Evolutionary conservation across 1,140 invertebrate species (phyloP).

Genomic region (Bombus waltoni): DNA sequence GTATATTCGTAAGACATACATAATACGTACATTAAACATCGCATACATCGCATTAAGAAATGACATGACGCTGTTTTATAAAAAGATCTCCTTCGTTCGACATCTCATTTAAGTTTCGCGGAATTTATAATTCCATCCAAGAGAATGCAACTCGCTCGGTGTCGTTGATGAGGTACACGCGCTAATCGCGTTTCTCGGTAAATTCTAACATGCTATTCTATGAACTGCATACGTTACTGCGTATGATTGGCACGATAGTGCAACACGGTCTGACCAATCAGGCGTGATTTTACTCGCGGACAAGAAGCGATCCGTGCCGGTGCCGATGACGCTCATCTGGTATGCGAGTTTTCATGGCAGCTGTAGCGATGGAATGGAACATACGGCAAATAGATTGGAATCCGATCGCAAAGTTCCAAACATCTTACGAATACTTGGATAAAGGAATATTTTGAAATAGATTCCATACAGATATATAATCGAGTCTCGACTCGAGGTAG

Average conservation of each 20-base stretch:
- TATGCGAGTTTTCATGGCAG: not conserved
- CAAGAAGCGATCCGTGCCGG: not conserved
- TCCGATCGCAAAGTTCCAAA: not conserved
- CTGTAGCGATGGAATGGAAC: not conserved
- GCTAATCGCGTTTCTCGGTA: constrained; percentile 20
- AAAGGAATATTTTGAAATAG: not conserved
- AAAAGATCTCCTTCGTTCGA: not conserved
- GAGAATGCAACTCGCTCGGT: not conserved
- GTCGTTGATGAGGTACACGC: too few species aligned
- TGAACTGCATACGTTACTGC: not conserved
- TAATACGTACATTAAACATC: too few species aligned
- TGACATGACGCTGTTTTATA: not conserved
- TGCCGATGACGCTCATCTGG: constrained; percentile 3
- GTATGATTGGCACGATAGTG: not conserved
- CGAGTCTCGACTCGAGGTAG: not conserved
- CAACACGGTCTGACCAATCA: constrained; percentile 37
- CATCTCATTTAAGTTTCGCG: not conserved
- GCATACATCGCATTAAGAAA: too few species aligned
- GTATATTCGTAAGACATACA: too few species aligned
- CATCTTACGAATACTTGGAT: not conserved
- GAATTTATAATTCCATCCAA: not conserved
- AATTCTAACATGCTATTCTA: not conserved
- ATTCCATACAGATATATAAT: not conserved
- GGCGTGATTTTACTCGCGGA: not conserved
- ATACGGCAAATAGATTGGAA: not conserved